Base-by-base conservation (phyloP, 2,888 invertebrate genomes). In the Digitonthophagus gazella region DNA sequence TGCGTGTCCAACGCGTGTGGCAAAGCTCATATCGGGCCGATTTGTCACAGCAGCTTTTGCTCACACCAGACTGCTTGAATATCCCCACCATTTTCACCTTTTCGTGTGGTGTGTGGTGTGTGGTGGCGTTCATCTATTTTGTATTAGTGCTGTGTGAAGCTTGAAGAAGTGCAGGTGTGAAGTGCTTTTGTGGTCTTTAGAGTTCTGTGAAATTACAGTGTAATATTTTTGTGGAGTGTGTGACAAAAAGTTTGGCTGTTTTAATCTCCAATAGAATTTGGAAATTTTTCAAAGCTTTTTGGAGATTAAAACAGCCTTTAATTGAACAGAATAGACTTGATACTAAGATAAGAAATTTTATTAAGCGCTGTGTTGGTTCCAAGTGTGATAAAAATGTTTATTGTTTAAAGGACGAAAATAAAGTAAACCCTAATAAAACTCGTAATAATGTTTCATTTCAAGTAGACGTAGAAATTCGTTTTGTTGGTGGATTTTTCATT, bases 261-360 rank as follows among this genome's bases (percentile, higher is more conserved):
- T 70, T 57, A 68, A 64, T 66, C 66, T 66, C 65, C 18, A 19
- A 18, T 18, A 18, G 19, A n/a, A n/a, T 44, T 8, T 44, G 6
- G n/a, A 44, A 44, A n/a, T 18, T n/a, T 61, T 61, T 61, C 18
- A 16, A 44, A 44, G 15, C 8, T n/a, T 61, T 61, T 61, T n/a
- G 6, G 61, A 61, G 68, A 44, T 66, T 70, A 68, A 70, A 68
- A 67, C 68, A 68, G 68, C 70, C 70, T 8, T 15, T 15, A 55
- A 64, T 67, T 56, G 66, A 68, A 70, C 70, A 67, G 70, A 44
- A 16, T 63, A 15, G 68, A 66, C 63, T 65, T 65, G 65, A 28
- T 58, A 19, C 15, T 63, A 22, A 14, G 15, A 8, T 63, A 44
- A 18, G 15, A 8, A 28, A 58, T 58, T 44, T n/a, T 15, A 44